These are phyloP conservation scores for Spialia ferax DNA, from an alignment of 2,888 invertebrate species.

Conservation along the genomic window DNA sequence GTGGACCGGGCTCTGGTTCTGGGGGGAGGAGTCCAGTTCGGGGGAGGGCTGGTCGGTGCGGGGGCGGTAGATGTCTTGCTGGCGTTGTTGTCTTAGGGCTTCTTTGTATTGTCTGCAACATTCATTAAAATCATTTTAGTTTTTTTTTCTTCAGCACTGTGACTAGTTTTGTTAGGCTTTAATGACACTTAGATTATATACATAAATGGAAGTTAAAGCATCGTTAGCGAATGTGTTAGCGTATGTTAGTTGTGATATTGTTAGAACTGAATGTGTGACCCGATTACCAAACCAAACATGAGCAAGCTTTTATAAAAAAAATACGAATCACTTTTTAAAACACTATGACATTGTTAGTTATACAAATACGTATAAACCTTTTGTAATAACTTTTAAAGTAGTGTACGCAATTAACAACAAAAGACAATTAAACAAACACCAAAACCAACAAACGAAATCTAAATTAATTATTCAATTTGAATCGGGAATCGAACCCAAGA, in stretches of 20 bases:
- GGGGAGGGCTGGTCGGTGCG: slow-evolving; percentile 87
- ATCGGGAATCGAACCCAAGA: no score
- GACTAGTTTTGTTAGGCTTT: slow-evolving; percentile 6
- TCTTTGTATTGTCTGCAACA: slow-evolving; percentile 95
- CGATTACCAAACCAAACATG: background rate
- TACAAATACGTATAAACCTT: no score
- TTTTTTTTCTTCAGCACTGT: background rate
- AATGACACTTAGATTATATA: slow-evolving; percentile 43
- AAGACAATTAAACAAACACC: no score
- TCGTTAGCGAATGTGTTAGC: slow-evolving; percentile 21
- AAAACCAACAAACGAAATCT: no score
- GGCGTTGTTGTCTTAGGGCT: slow-evolving; percentile 94
- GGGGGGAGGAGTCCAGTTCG: slow-evolving; percentile 83
- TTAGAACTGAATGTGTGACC: background rate
- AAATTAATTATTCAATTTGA: no score
- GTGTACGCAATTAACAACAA: no score
- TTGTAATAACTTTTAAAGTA: no score
- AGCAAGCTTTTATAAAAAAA: background rate
- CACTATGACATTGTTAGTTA: no score
- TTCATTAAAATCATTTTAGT: slow-evolving; percentile 18
- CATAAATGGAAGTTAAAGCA: slow-evolving; percentile 8
- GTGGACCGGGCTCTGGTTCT: slow-evolving; percentile 82
- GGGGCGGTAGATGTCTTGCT: slow-evolving; percentile 92
- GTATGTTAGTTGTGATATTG: slow-evolving; percentile 3
- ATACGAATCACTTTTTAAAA: no score